Conservation (phyloP, 2,888 invertebrate genomes). For the Drosophila infuscata region DNA sequence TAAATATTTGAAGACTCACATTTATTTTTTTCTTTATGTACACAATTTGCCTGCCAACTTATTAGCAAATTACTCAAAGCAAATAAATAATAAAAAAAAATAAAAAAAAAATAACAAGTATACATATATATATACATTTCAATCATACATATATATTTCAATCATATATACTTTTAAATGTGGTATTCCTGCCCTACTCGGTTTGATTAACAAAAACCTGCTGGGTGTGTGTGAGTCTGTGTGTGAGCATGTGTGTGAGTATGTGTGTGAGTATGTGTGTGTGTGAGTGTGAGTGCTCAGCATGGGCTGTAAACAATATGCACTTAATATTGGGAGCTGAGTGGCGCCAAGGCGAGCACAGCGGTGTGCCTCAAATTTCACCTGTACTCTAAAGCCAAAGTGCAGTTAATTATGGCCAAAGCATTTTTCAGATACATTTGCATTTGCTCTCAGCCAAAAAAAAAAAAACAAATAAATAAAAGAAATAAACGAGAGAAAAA, state of each 20-base stretch:
- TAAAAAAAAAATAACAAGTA: constrained; percentile 1
- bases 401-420: constrained; percentile 57
- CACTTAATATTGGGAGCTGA: constrained; percentile 43
- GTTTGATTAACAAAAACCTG: constrained; percentile 38
- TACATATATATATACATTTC: no score
- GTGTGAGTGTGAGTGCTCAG: constrained; percentile 18
- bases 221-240: constrained; percentile 31
- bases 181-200: constrained; percentile 31
- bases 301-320: constrained; percentile 43
- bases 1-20: neutral
- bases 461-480: neutral
- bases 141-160: no score
- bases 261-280: constrained; percentile 1
- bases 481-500: neutral
- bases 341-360: constrained; percentile 29
- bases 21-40: neutral
- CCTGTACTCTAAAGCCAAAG: constrained; percentile 26
- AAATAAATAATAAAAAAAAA: neutral
- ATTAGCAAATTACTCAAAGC: constrained; percentile 11
- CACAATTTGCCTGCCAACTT: neutral
- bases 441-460: constrained; percentile 34
- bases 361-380: constrained; percentile 44
- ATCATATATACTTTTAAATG: neutral
- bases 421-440: constrained; percentile 43
- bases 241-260: constrained; percentile 17